Percentiles rank a stretch among this genome's conserved stretches.
Evolutionary conservation across 1,140 invertebrate genomes (phyloP).

Genomic region (Bombus impatiens): DNA sequence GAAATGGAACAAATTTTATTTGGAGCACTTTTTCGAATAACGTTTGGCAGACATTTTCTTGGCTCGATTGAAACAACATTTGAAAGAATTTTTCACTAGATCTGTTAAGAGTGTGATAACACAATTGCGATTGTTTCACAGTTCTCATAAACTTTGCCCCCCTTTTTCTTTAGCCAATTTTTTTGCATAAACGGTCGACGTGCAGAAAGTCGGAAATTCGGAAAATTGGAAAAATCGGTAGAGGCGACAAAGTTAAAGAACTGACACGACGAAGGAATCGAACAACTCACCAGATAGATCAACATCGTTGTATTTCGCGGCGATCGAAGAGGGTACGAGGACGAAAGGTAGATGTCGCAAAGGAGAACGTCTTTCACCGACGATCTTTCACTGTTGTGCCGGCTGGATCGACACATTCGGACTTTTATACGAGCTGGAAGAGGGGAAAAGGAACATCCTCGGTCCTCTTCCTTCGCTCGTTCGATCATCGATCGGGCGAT

Average conservation of each 20-base stretch:
- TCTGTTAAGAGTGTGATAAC: not conserved
- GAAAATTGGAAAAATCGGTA: too few relatives aligned
- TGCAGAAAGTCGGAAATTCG: too few relatives aligned
- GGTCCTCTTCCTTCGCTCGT: constrained; percentile 41
- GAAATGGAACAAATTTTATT: too few relatives aligned
- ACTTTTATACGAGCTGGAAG: constrained; percentile 67
- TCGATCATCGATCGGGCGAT: constrained; percentile 44
- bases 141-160: too few relatives aligned
- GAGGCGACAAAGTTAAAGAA: not conserved
- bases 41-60: too few relatives aligned
- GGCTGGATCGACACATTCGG: constrained; percentile 64
- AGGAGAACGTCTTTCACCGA: constrained; percentile 64
- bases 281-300: constrained; percentile 68
- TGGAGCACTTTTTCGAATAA: too few relatives aligned
- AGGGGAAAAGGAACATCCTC: constrained; percentile 54
- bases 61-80: not conserved
- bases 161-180: too few relatives aligned
- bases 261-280: not conserved
- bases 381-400: constrained; percentile 71
- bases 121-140: not conserved
- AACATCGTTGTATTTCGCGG: constrained; percentile 58
- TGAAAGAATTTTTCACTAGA: not conserved
- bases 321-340: constrained; percentile 31
- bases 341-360: constrained; percentile 51
- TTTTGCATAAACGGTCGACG: too few relatives aligned